Percentiles rank a stretch among this genome's conserved stretches.
Evolutionary conservation across 2,888 invertebrate genomes (phyloP).

Genomic region (Mimas tiliae): DNA sequence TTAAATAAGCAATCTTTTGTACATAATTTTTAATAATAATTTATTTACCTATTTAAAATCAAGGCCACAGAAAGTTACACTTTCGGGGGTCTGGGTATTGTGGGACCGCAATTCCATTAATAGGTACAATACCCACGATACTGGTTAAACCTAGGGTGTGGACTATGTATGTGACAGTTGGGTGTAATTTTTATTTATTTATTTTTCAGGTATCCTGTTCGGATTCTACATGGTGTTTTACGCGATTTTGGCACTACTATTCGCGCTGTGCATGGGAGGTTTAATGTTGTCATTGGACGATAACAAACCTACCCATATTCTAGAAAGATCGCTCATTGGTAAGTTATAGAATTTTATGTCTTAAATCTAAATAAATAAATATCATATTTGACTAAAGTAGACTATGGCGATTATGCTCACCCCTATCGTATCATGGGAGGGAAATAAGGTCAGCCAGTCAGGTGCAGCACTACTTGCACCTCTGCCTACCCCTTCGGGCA

Average conservation of each 20-base stretch:
- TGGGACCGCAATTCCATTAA: too few species aligned
- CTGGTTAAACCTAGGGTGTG: neutral
- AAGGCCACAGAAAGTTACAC: too few species aligned
- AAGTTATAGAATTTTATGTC: slow-evolving; percentile 30
- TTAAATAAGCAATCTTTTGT: too few species aligned
- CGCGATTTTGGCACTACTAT: slow-evolving; percentile 91
- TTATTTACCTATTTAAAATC: too few species aligned
- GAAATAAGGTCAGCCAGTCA: too few species aligned
- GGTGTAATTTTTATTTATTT: neutral
- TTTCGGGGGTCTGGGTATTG: too few species aligned
- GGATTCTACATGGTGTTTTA: slow-evolving; percentile 96
- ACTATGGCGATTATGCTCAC: too few species aligned
- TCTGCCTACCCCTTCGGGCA: too few species aligned
- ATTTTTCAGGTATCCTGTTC: slow-evolving; percentile 89
- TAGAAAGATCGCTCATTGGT: slow-evolving; percentile 91
- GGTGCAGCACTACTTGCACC: too few species aligned
- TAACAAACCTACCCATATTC: slow-evolving; percentile 89
- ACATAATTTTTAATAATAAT: too few species aligned
- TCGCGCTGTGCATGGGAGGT: slow-evolving; percentile 93
- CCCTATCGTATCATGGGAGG: too few species aligned
- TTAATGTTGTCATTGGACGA: slow-evolving; percentile 89
- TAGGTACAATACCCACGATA: neutral
- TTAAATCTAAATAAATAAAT: neutral
- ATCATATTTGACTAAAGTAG: neutral
- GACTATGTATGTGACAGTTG: too few species aligned